Conservation (phyloP, 2,797 vertebrate species). For the Apogon talboti region DNA sequence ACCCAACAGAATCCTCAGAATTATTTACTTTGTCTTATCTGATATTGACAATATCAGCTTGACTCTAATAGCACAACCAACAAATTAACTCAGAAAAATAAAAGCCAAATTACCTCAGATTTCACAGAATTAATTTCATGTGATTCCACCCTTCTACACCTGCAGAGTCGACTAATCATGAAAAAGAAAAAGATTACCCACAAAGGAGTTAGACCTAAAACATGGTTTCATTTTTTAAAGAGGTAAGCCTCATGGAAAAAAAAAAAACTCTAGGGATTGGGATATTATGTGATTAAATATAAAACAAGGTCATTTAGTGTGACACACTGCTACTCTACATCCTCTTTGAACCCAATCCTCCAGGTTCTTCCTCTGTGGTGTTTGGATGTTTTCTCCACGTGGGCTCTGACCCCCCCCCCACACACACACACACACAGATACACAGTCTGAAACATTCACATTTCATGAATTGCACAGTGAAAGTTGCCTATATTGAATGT, state of each 20-base stretch:
- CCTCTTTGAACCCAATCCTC: constrained; percentile 8
- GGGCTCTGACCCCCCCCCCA: constrained; percentile 22
- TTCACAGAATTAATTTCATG: not conserved
- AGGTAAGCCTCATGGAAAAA: no score
- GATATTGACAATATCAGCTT: not conserved
- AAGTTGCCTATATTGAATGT: not conserved
- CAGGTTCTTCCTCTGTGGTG: constrained; percentile 10
- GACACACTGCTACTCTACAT: not conserved
- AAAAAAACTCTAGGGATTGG: not conserved
- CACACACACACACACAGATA: no score
- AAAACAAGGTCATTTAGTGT: constrained; percentile 11
- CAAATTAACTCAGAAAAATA: not conserved
- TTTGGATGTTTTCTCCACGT: not conserved
- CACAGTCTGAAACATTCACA: not conserved
- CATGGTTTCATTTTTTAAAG: not conserved
- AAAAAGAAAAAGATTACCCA: not conserved
- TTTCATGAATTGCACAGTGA: not conserved
- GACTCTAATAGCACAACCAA: not conserved
- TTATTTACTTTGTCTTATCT: not conserved
- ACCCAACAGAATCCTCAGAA: no score
- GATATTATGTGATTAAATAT: constrained; percentile 15
- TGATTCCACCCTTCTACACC: not conserved
- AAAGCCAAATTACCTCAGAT: not conserved
- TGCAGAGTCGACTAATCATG: not conserved
- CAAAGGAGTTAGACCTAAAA: not conserved